Percentiles rank a stretch among this genome's conserved stretches.
Conservation (phyloP, 2,797 vertebrate species). For the Petrocephalus sullivani region DNA sequence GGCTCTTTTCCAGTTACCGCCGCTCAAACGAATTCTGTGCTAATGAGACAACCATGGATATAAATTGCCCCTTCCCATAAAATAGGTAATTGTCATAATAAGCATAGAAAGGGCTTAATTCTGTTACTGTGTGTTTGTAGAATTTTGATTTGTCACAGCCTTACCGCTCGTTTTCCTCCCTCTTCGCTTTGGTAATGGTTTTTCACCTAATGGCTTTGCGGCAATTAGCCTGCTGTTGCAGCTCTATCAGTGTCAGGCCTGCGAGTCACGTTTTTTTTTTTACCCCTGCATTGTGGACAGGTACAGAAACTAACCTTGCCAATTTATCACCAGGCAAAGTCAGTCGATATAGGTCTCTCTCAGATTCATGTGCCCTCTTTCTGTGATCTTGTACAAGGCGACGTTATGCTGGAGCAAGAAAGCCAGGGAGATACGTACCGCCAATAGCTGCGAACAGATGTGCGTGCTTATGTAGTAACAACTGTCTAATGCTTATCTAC, state of each 20-base stretch:
- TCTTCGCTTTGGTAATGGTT: not conserved
- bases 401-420: not conserved
- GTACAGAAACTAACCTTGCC: not conserved
- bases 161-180: not conserved
- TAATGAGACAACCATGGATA: not conserved
- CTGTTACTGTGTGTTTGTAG: not conserved
- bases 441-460: not conserved
- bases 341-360: not conserved
- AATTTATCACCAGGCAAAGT: not conserved
- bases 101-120: not conserved
- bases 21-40: not conserved
- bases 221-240: not conserved
- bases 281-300: not conserved
- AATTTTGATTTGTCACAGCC: not conserved
- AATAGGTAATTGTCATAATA: not conserved
- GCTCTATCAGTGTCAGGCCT: not conserved
- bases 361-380: not conserved
- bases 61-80: not conserved
- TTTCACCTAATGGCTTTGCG: not conserved
- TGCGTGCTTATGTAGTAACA: not conserved
- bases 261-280: not conserved
- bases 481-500: not conserved
- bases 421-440: not conserved
- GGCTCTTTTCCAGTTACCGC: not conserved
- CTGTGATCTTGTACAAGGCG: not conserved